Evolutionary conservation across 2,797 vertebrate genomes (phyloP).

Genomic region (Mastacembelus armatus): DNA sequence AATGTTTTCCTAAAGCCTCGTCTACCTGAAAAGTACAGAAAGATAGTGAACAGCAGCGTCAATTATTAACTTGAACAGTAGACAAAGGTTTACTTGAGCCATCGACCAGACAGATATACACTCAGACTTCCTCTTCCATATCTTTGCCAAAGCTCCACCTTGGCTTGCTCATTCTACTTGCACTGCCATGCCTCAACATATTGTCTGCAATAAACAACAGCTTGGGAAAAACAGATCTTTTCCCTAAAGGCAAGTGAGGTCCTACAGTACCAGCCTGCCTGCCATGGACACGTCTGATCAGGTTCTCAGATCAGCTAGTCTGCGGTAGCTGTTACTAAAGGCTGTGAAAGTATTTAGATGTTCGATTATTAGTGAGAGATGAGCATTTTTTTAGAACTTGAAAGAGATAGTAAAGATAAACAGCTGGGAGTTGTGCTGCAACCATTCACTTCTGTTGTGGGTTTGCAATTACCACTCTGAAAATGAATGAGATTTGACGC

Average conservation of each 20-base stretch:
- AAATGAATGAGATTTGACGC: constrained; percentile 40
- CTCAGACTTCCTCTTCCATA: constrained; percentile 70
- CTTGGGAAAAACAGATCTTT: neutral
- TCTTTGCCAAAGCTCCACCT: constrained; percentile 55
- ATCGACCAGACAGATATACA: constrained; percentile 58
- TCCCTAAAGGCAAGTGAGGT: constrained; percentile 43
- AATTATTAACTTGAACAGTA: constrained; percentile 74
- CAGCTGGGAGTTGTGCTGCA: constrained; percentile 49
- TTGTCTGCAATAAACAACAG: constrained; percentile 52
- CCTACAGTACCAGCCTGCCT: constrained; percentile 47
- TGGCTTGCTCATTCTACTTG: constrained; percentile 26
- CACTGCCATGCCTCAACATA: constrained; percentile 45
- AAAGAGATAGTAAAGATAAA: constrained; percentile 55
- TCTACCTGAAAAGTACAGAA: constrained; percentile 33
- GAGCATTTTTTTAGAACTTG: constrained; percentile 48
- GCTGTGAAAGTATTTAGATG: constrained; percentile 66
- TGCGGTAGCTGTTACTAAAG: constrained; percentile 63
- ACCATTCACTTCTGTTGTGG: constrained; percentile 40
- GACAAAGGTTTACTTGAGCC: constrained; percentile 52
- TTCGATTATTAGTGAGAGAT: constrained; percentile 61
- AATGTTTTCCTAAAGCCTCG: constrained; percentile 35
- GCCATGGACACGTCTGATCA: constrained; percentile 66
- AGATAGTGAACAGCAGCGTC: constrained; percentile 30
- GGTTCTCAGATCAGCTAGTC: constrained; percentile 52
- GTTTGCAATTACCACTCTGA: constrained; percentile 15